Conservation (phyloP, 1,140 invertebrate species). For the Meloidogyne floridensis region DNA sequence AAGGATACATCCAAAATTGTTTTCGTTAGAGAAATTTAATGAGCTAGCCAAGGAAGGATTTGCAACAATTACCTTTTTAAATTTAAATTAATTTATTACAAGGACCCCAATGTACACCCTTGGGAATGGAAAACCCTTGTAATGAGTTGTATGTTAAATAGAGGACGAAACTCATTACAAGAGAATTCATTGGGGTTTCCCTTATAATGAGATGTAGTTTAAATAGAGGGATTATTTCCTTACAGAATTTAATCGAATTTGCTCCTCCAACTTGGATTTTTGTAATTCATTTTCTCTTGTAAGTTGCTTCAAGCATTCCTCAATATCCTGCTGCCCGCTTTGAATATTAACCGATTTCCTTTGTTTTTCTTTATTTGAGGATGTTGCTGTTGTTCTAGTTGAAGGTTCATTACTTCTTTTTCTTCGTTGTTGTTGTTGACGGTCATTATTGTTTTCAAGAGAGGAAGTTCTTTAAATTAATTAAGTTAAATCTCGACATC, state of each 20-base stretch:
- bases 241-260: slow-evolving; percentile 27
- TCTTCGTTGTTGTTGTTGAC: not conserved
- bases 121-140: too few relatives aligned
- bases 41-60: slow-evolving; percentile 11
- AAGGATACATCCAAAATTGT: not conserved
- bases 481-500: not conserved
- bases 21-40: not conserved
- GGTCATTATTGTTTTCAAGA: slow-evolving; percentile 3
- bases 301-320: slow-evolving; percentile 5
- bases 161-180: too few relatives aligned
- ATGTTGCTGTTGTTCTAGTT: not conserved
- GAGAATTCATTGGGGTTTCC: too few relatives aligned
- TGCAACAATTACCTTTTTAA: slow-evolving; percentile 26
- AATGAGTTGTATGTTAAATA: too few relatives aligned
- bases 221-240: not conserved
- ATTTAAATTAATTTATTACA: not conserved
- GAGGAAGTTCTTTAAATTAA: not conserved
- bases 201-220: not conserved
- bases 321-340: not conserved
- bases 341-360: slow-evolving; percentile 4
- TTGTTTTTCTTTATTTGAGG: slow-evolving; percentile 16
- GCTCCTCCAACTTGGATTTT: slow-evolving; percentile 17
- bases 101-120: too few relatives aligned
- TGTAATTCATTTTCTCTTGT: slow-evolving; percentile 22
- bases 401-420: slow-evolving; percentile 19